Percentiles rank a stretch among this genome's conserved stretches.
Evolutionary conservation across 2,888 invertebrate genomes (phyloP).

Genomic region (Odontomyia ornata): DNA sequence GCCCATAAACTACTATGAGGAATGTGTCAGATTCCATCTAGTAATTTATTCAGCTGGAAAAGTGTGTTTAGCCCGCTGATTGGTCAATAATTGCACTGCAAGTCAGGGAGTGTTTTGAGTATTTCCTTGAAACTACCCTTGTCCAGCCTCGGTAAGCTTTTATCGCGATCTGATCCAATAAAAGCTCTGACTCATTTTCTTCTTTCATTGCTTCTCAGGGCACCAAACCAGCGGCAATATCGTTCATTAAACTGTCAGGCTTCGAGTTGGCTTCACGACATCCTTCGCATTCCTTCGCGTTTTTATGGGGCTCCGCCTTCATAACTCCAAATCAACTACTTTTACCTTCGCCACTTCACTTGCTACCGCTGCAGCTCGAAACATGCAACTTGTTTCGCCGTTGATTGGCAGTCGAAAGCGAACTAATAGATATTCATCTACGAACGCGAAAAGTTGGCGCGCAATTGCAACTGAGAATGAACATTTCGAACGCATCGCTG

Average conservation of each 20-base stretch:
- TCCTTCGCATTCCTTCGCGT: slow-evolving; percentile 4
- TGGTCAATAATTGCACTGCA: no score
- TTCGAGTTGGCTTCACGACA: background rate
- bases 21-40: slow-evolving; percentile 7
- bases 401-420: slow-evolving; percentile 11
- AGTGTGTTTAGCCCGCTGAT: no score
- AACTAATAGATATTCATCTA: background rate
- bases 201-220: no score
- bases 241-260: background rate
- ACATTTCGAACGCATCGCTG: slow-evolving; percentile 20
- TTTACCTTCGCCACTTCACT: slow-evolving; percentile 5
- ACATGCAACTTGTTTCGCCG: background rate
- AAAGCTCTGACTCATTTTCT: no score
- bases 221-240: background rate
- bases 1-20: background rate
- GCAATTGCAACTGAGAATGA: background rate
- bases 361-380: background rate
- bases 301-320: slow-evolving; percentile 8
- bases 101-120: no score
- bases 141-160: no score
- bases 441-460: background rate
- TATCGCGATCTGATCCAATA: no score
- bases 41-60: background rate
- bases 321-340: slow-evolving; percentile 5
- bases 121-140: no score